phyloP scores from a whole-genome alignment of 2,888 invertebrate genomes.

The Antheraea assamensis region DNA sequence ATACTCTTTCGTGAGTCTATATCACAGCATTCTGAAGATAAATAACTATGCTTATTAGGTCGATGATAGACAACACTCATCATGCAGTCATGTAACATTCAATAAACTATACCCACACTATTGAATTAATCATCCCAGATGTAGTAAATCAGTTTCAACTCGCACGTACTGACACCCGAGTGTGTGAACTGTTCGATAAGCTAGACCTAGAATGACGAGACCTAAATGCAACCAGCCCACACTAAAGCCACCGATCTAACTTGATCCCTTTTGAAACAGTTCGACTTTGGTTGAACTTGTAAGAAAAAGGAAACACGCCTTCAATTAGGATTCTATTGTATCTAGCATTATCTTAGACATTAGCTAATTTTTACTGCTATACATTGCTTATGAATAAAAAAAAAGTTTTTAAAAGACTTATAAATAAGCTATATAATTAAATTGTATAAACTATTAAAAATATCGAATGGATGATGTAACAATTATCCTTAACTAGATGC shows the following conservation, averaged over 20 bases:
- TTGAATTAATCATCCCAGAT: slow-evolving; percentile 62
- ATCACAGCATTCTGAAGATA: not conserved
- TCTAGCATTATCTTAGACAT: slow-evolving; percentile 22
- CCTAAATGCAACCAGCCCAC: slow-evolving; percentile 54
- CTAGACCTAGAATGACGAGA: slow-evolving; percentile 61
- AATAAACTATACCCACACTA: slow-evolving; percentile 53
- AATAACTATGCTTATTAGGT: not conserved
- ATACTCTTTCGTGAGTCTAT: not conserved
- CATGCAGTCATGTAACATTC: slow-evolving; percentile 51
- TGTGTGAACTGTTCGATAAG: slow-evolving; percentile 72
- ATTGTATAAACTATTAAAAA: too few relatives aligned
- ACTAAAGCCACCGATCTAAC: slow-evolving; percentile 43
- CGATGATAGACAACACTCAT: slow-evolving; percentile 29
- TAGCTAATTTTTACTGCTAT: too few relatives aligned
- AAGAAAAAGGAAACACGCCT: slow-evolving; percentile 31
- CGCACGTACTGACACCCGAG: slow-evolving; percentile 57
- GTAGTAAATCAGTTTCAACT: slow-evolving; percentile 75
- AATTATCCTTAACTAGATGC: too few relatives aligned
- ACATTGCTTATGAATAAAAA: too few relatives aligned
- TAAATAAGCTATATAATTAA: too few relatives aligned
- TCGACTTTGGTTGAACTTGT: slow-evolving; percentile 33
- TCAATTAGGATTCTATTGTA: slow-evolving; percentile 33
- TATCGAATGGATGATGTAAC: too few relatives aligned
- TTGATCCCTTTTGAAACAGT: slow-evolving; percentile 40
- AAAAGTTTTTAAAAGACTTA: too few relatives aligned